phyloP scores from a whole-genome alignment of 2,113 vertebrate genomes.

The Chloroceryle aenea region DNA sequence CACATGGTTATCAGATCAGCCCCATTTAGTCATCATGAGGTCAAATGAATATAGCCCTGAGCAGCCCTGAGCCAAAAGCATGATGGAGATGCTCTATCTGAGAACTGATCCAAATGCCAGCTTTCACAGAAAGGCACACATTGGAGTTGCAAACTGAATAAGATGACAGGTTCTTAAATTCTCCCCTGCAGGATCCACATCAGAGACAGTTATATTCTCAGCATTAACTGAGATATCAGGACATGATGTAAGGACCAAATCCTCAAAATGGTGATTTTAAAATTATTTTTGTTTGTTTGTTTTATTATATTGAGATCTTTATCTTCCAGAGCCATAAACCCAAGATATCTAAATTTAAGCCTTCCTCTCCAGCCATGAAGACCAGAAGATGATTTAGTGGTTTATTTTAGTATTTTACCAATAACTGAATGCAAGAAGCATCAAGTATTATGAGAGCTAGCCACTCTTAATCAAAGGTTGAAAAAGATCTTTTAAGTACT shows the following conservation, averaged over 20 bases:
- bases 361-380: neutral
- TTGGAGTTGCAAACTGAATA: neutral
- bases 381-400: neutral
- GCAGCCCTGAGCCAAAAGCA: accelerated
- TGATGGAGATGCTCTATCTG: neutral
- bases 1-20: neutral
- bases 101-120: neutral
- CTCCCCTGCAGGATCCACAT: neutral
- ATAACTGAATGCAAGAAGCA: neutral
- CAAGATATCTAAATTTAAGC: neutral
- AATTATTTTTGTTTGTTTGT: neutral
- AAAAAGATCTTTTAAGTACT: neutral
- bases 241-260: neutral
- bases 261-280: neutral
- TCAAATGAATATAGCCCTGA: neutral
- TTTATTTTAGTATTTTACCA: neutral
- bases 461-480: neutral
- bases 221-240: neutral
- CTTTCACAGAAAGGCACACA: neutral
- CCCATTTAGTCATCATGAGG: neutral
- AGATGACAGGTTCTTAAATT: neutral
- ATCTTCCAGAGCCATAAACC: neutral
- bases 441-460: neutral
- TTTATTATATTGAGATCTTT: neutral
- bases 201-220: neutral